Percentiles rank a stretch among this genome's conserved stretches.
phyloP scores from a whole-genome alignment of 2,113 vertebrate genomes.

The Osmerus eperlanus region DNA sequence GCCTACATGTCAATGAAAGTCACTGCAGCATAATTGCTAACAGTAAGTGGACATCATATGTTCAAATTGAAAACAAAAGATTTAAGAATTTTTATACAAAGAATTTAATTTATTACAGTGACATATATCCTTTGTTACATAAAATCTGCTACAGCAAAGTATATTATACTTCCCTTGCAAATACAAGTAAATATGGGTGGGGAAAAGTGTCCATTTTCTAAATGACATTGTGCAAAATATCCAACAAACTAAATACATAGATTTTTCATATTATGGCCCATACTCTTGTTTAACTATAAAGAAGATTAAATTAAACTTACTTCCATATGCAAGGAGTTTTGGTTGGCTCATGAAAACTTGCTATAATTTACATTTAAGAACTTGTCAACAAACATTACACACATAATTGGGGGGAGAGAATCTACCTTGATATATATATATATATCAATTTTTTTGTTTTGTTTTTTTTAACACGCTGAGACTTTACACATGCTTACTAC shows the following conservation, averaged over 20 bases:
- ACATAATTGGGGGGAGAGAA: slow-evolving; percentile 46
- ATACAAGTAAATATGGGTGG: slow-evolving; percentile 80
- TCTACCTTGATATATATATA: slow-evolving; percentile 59
- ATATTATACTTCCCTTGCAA: slow-evolving; percentile 84
- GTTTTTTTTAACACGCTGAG: slow-evolving; percentile 36
- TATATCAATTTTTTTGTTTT: slow-evolving; percentile 38
- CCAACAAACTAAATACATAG: slow-evolving; percentile 81
- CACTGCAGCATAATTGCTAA: slow-evolving; percentile 80
- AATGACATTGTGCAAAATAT: slow-evolving; percentile 83
- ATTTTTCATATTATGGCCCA: slow-evolving; percentile 73
- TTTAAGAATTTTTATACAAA: slow-evolving; percentile 83
- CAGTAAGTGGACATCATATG: slow-evolving; percentile 77
- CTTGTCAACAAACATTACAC: slow-evolving; percentile 55
- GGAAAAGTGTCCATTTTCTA: slow-evolving; percentile 76
- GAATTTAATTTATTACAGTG: slow-evolving; percentile 87
- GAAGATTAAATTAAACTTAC: slow-evolving; percentile 47
- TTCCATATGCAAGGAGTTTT: slow-evolving; percentile 67
- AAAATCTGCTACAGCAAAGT: slow-evolving; percentile 94
- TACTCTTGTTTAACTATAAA: slow-evolving; percentile 76
- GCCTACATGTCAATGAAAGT: slow-evolving; percentile 78
- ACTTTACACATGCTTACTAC: slow-evolving; percentile 52
- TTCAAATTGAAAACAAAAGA: slow-evolving; percentile 78
- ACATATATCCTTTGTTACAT: slow-evolving; percentile 86
- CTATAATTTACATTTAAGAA: slow-evolving; percentile 68
- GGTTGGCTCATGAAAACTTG: slow-evolving; percentile 69